Base-by-base conservation (phyloP, 2,113 vertebrate species). In the Paedocypris sp. region DNA sequence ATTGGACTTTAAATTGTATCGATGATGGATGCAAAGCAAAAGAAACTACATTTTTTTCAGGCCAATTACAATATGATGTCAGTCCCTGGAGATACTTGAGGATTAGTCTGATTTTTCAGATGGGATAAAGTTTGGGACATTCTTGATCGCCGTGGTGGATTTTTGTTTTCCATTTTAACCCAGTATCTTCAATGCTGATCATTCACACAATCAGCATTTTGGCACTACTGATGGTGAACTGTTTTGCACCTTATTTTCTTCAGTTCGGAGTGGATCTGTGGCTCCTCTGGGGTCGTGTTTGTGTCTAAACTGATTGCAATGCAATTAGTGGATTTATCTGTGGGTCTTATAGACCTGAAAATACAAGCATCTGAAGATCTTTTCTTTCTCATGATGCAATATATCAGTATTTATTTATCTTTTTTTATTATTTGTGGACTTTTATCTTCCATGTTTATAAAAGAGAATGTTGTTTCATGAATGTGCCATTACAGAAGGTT, bases 281-380 rank as follows among this genome's bases (percentile, higher is more conserved):
- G 83, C 82, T 70, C 82, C 79, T 77, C 78, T 29, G 80, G 64
- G 82, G 82, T 78, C 78, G 78, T 71, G 77, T 75, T 76, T 70
- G 12, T 43, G 16, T 57, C 15, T 18, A 16, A 16, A 9, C 19
- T 41, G 16, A 57, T 39, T 57, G 39, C 59, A 59, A 56, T 67
- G 56, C 13, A 72, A 57, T 68, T 66, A 73, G 71, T 72, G 66
- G 67, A 51, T 74, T 77, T 76, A 38, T 79, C 79, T 78, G 80
- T 85, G 65, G 85, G 82, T 87, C 85, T 87, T 80, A 84, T 87
- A 87, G 85, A 87, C 81, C 82, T 83, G 61, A n/a, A 53, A 67
- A 62, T 35, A 23, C 42, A 76, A 69, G 62, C 16, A 48, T 78
- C 63, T 57, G 72, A 75, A 70, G 64, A 61, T 45, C 52, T 73